These are phyloP conservation scores for Zoanthus sansibaricus DNA, from an alignment of 92 coral and sea anemone genomes.

Conservation along the genomic window DNA sequence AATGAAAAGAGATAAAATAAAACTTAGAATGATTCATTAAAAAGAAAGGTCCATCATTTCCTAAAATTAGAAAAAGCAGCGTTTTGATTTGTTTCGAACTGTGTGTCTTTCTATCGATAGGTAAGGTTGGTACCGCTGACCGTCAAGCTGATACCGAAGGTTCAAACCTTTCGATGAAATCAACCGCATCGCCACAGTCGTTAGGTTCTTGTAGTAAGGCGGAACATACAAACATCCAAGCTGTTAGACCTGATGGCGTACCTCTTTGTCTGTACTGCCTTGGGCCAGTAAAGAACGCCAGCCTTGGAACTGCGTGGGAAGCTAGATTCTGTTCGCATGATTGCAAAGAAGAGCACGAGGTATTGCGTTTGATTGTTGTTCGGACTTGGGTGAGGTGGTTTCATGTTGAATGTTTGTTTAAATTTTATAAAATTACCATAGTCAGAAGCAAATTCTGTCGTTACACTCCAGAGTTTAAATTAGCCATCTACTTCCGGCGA, in stretches of 20 bases:
- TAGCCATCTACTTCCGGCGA: no score
- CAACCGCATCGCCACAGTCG: slow-evolving; percentile 7
- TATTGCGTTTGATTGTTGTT: not conserved
- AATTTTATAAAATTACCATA: no score
- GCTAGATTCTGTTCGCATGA: slow-evolving; percentile 90
- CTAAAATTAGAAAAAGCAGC: no score
- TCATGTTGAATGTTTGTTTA: no score
- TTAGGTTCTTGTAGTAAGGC: slow-evolving; percentile 12
- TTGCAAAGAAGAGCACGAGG: slow-evolving; percentile 96
- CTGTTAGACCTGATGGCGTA: slow-evolving; percentile 77
- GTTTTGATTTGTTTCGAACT: no score
- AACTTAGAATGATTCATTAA: no score
- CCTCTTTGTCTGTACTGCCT: slow-evolving; percentile 90
- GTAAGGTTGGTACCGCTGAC: not conserved
- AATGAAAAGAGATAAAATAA: no score
- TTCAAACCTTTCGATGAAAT: not conserved
- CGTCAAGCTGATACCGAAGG: not conserved
- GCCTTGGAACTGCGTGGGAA: slow-evolving; percentile 80
- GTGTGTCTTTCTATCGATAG: not conserved
- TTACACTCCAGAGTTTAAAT: no score
- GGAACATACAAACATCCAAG: slow-evolving; percentile 70
- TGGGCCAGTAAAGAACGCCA: slow-evolving; percentile 75
- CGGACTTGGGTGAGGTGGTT: no score
- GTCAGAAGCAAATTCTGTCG: no score
- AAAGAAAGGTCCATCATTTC: no score